These are phyloP conservation scores for Leptothorax acervorum DNA, from an alignment of 2,888 invertebrate species.

Conservation along the genomic window DNA sequence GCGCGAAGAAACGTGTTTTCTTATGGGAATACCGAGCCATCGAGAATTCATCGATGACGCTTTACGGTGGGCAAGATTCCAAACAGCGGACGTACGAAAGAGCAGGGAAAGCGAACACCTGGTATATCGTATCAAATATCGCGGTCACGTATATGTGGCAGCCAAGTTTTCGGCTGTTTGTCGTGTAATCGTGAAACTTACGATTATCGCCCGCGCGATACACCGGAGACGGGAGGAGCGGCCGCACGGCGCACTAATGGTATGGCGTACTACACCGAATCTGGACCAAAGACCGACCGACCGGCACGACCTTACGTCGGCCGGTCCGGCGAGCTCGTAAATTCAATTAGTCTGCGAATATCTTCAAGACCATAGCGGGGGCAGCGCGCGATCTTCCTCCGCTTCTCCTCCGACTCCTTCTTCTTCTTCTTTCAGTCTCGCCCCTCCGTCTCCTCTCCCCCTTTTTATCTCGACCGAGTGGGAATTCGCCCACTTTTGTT, in stretches of 20 bases:
- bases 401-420: slow-evolving; percentile 35
- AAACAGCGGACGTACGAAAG: slow-evolving; percentile 49
- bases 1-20: not conserved
- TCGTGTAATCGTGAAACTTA: slow-evolving; percentile 75
- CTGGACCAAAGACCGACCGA: slow-evolving; percentile 79
- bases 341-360: slow-evolving; percentile 83
- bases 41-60: slow-evolving; percentile 21
- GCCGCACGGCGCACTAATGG: slow-evolving; percentile 79
- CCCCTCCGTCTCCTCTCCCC: slow-evolving; percentile 50
- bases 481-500: slow-evolving; percentile 77
- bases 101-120: slow-evolving; percentile 68
- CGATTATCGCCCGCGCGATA: slow-evolving; percentile 71
- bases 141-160: slow-evolving; percentile 72
- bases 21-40: not conserved
- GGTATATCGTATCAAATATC: slow-evolving; percentile 75
- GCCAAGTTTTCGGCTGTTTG: slow-evolving; percentile 72
- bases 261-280: slow-evolving; percentile 77
- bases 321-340: slow-evolving; percentile 79
- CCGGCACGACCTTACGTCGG: slow-evolving; percentile 75
- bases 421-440: slow-evolving; percentile 46
- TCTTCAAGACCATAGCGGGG: slow-evolving; percentile 74
- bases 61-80: not conserved
- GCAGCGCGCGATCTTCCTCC: slow-evolving; percentile 59
- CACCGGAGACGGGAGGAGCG: slow-evolving; percentile 68
- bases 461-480: slow-evolving; percentile 73